Evolutionary conservation across 2,113 vertebrate species (phyloP), one percentile per base, ranked within the genome.

Genomic region (Arothron firmamentum): DNA sequence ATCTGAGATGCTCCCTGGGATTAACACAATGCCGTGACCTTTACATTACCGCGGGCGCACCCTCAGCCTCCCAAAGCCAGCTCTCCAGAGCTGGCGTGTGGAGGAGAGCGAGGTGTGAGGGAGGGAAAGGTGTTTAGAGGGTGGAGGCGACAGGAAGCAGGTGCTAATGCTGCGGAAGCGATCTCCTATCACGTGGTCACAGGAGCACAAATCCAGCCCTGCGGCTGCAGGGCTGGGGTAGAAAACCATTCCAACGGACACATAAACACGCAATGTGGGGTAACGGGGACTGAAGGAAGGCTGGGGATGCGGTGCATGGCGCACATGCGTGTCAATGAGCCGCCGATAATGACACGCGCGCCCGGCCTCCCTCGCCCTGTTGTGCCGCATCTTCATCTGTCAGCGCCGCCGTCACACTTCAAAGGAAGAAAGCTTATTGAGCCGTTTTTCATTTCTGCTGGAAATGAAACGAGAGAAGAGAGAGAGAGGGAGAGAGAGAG

Each of bases 141-240:
- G 65, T 11, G 64, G 65, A 87, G 74, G 85, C 76, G 55, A 75
- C 51, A 45, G 60, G 80, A 89, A 86, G 87, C 90, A 90, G 90
- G 90, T 91, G 90, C 56, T 65, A 78, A 76, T 67, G 67, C 72
- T 72, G 47, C 14, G 21, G 65, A 62, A 49, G 63, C 62, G 46
- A 13, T 28, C 17, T 19, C 52, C 47, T 59, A n/a, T 59, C 48
- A 56, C 21, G 3, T 23, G 3, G 3, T 63, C 64, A 68, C 47
- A 74, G 59, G 19, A 71, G 56, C 54, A 58, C 41, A 72, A 50
- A 69, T 50, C 12, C 28, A 15, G 18, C 9, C 18, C 59, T 59
- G 45, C 3, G 45, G 6, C 17, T 50, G 10, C 5, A 61, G 45
- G 28, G 41, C 14, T 54, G 48, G 19, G 48, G 52, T 47, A 56